Conservation (phyloP, 2,797 vertebrate species). For the Dendrocincla fuliginosa region DNA sequence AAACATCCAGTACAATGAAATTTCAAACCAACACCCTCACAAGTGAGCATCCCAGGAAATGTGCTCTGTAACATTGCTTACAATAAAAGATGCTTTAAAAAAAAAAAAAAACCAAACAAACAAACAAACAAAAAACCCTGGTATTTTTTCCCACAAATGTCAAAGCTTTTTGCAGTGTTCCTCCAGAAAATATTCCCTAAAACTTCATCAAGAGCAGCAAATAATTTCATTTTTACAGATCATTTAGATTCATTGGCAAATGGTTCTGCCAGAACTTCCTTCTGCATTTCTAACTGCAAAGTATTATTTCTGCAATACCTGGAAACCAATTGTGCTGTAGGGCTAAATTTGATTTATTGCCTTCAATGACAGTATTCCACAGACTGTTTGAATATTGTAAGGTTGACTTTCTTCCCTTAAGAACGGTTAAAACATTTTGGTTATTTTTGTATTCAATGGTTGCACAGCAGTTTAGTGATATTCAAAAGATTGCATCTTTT, state of each 20-base stretch:
- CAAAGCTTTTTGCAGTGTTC: not conserved
- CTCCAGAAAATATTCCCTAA: not conserved
- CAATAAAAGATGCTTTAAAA: rapidly evolving
- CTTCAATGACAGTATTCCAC: not conserved
- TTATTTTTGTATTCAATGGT: not conserved
- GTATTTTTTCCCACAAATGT: not conserved
- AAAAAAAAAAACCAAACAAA: too few species aligned
- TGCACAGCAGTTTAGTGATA: not conserved
- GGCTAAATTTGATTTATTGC: not conserved
- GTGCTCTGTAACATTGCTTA: not conserved
- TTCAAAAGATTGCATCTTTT: constrained; percentile 22
- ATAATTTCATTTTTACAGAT: not conserved
- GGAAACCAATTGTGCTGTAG: not conserved
- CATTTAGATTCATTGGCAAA: not conserved
- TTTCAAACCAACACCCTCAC: not conserved
- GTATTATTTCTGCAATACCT: not conserved
- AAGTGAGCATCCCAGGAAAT: not conserved
- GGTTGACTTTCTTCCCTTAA: not conserved
- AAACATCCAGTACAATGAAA: not conserved
- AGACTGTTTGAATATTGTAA: not conserved
- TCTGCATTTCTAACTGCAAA: not conserved
- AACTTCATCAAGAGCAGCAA: not conserved
- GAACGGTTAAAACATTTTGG: not conserved
- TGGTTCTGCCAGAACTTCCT: not conserved
- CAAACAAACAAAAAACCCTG: not conserved